Conservation (phyloP, 2,888 invertebrate species). For the Thymelicus lineola region DNA sequence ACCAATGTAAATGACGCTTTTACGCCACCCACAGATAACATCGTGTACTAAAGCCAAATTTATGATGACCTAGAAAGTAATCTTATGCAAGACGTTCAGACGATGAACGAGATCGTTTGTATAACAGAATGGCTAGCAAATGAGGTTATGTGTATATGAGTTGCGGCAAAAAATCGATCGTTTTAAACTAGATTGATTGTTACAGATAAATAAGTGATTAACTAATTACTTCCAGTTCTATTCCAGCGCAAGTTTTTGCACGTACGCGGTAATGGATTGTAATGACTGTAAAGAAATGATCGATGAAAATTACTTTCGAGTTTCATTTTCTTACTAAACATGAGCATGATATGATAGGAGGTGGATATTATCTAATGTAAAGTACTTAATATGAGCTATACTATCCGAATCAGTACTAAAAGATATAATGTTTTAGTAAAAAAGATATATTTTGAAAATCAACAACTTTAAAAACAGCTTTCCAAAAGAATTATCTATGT, state of each 20-base stretch:
- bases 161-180: slow-evolving; percentile 44
- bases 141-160: slow-evolving; percentile 51
- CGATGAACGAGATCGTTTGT: slow-evolving; percentile 61
- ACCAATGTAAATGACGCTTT: slow-evolving; percentile 31
- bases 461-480: no score
- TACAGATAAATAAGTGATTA: slow-evolving; percentile 17
- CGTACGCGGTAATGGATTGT: slow-evolving; percentile 8
- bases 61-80: slow-evolving; percentile 54
- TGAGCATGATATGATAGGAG: not conserved
- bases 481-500: no score
- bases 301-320: slow-evolving; percentile 5
- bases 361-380: not conserved
- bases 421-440: no score
- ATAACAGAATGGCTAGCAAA: slow-evolving; percentile 53
- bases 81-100: slow-evolving; percentile 62
- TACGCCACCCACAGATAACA: slow-evolving; percentile 38
- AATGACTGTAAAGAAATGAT: slow-evolving; percentile 33
- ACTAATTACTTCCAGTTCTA: slow-evolving; percentile 30
- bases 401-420: no score
- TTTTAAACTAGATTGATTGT: slow-evolving; percentile 42
- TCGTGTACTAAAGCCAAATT: slow-evolving; percentile 41
- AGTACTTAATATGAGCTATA: no score
- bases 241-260: not conserved
- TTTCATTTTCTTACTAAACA: slow-evolving; percentile 13
- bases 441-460: not conserved